Evolutionary conservation across 92 coral and sea anemone genomes (phyloP).

Genomic region (Metridium senile): DNA sequence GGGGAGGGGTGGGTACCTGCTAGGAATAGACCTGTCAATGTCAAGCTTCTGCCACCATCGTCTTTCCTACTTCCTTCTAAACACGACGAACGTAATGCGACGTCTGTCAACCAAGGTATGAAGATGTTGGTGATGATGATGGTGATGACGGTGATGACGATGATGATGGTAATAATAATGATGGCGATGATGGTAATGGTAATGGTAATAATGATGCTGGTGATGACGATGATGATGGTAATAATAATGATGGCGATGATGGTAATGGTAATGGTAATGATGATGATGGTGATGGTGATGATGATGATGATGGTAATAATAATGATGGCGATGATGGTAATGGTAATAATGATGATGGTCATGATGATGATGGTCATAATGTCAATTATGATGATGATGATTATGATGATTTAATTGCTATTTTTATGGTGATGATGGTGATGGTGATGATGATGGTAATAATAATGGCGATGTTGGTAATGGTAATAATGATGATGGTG

Average conservation of each 20-base stretch:
- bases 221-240: background rate
- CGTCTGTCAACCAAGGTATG: background rate
- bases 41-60: slow-evolving; percentile 7
- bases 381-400: too few relatives aligned
- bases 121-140: background rate
- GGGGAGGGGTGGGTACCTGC: background rate
- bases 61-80: background rate
- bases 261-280: background rate
- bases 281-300: background rate
- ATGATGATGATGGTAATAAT: background rate
- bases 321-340: background rate
- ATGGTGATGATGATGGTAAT: too few relatives aligned
- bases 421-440: too few relatives aligned
- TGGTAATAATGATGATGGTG: too few relatives aligned
- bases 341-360: background rate
- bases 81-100: background rate
- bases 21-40: background rate
- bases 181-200: background rate
- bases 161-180: background rate
- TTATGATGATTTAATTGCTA: too few relatives aligned
- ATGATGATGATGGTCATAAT: background rate
- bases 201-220: background rate
- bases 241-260: background rate
- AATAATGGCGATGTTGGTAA: too few relatives aligned
- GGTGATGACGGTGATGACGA: background rate